Evolutionary conservation across 2,888 invertebrate species (phyloP).

Genomic region (Parnassius glacialis): DNA sequence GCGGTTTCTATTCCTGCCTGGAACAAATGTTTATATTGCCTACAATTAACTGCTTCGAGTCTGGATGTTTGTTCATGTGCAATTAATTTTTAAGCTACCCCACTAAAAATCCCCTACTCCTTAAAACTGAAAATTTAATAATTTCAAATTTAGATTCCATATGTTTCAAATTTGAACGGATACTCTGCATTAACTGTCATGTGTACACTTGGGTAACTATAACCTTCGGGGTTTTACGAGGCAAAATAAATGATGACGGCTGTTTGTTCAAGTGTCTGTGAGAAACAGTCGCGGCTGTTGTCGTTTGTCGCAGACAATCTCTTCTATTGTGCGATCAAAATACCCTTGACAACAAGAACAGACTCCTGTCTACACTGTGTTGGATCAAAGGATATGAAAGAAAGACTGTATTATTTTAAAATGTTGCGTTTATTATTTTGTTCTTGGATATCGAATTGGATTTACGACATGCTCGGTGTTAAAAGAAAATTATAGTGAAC

Average conservation of each 20-base stretch:
- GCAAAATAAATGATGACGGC: conserved; percentile 32
- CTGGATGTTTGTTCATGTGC: too few relatives aligned
- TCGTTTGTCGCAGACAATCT: conserved; percentile 36
- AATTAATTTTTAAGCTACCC: too few relatives aligned
- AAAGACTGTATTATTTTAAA: conserved; percentile 33
- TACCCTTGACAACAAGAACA: conserved; percentile 18
- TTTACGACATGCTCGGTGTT: too few relatives aligned
- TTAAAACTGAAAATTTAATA: too few relatives aligned
- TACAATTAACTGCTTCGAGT: too few relatives aligned
- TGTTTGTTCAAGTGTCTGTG: conserved; percentile 49
- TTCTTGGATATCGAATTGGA: not conserved
- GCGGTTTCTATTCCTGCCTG: too few relatives aligned
- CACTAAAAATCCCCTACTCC: too few relatives aligned
- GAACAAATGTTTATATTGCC: too few relatives aligned
- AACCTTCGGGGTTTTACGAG: conserved; percentile 49
- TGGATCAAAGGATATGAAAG: conserved; percentile 6
- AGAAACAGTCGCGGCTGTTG: conserved; percentile 28
- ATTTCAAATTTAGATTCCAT: not conserved
- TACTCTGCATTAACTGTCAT: conserved; percentile 26
- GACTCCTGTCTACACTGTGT: conserved; percentile 3
- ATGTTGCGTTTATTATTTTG: conserved; percentile 7
- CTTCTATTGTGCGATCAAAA: conserved; percentile 29
- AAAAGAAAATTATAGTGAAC: too few relatives aligned
- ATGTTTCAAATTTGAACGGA: conserved; percentile 4
- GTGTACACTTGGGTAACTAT: conserved; percentile 35